Evolutionary conservation across 2,113 vertebrate genomes (phyloP), one percentile per base, ranked within the genome.

Genomic region (Danionella cerebrum): DNA sequence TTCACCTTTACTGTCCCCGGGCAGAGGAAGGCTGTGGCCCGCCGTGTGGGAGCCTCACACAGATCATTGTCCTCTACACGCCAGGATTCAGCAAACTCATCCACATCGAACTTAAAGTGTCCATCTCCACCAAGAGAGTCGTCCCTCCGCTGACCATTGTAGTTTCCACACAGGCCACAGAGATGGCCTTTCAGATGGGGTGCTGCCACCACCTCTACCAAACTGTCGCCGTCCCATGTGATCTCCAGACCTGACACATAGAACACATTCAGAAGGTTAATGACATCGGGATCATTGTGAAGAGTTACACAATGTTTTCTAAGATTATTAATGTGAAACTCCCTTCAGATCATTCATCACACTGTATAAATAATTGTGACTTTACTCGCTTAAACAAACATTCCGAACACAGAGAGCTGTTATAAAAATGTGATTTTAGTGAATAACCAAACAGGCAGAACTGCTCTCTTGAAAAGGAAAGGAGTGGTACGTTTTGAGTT

Each of bases 221-320:
- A 95, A 76, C 96, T 98, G 89, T 99, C 96, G 22, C 96, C 96
- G 59, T 99, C 96, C 96, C 96, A 99, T 0, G 96, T 97, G 82
- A 99, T 95, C 87, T 95, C 95, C 81, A 99, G 79, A 60, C 96
- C 96, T 99, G 75, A 65, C 45, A 53, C 12, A 65, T 53, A 33
- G 4, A 69, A 2, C 1, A 52, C 14, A 48, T 48, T 3, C 6
- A 22, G n/a, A n/a, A n/a, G n/a, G n/a, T n/a, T n/a, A n/a, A n/a
- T n/a, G n/a, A 9, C 14, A 10, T 22, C 3, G 6, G 12, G 3
- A 27, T 9, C n/a, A 52, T 5, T 33, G 29, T 5, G 5, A 33
- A 33, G 29, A 6, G 9, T 33, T 3, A 33, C 29, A 33, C n/a
- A n/a, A n/a, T n/a, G n/a, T n/a, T n/a, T n/a, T n/a, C n/a, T n/a